These are phyloP conservation scores for Dicaeum eximium DNA, from an alignment of 2,113 vertebrate species.

Conservation along the genomic window DNA sequence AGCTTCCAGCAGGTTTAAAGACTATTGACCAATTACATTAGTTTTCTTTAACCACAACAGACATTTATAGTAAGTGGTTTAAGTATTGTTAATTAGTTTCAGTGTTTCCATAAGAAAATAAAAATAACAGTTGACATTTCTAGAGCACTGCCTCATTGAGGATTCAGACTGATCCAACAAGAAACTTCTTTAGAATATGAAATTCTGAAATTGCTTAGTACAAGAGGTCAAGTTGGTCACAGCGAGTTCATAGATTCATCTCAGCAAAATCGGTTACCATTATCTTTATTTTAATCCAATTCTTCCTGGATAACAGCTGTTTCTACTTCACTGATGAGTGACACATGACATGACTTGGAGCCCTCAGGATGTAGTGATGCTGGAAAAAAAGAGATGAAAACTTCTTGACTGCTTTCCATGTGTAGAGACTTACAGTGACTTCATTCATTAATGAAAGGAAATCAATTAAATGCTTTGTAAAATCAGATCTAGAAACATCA, in stretches of 20 bases:
- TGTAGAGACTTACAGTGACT: background rate
- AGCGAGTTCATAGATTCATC: background rate
- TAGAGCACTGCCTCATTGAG: background rate
- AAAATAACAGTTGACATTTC: constrained; percentile 3
- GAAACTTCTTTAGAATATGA: background rate
- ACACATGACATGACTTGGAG: background rate
- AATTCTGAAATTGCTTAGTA: background rate
- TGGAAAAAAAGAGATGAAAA: background rate
- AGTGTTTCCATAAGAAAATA: background rate
- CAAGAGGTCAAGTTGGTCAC: background rate
- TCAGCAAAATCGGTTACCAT: background rate
- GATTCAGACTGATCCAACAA: background rate
- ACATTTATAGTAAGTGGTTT: constrained; percentile 18
- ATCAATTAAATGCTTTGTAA: background rate
- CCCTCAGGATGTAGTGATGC: background rate
- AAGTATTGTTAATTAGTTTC: constrained; percentile 31
- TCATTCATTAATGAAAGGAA: background rate
- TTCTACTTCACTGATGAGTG: background rate
- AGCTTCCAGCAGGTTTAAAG: constrained; percentile 33
- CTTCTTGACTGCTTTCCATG: background rate
- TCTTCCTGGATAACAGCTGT: background rate
- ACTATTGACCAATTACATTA: constrained; percentile 15
- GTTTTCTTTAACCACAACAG: constrained; percentile 46
- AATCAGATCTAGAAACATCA: background rate
- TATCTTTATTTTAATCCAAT: background rate